Evolutionary conservation across 1,140 invertebrate genomes (phyloP).

Genomic region (Acromyrmex charruanus): DNA sequence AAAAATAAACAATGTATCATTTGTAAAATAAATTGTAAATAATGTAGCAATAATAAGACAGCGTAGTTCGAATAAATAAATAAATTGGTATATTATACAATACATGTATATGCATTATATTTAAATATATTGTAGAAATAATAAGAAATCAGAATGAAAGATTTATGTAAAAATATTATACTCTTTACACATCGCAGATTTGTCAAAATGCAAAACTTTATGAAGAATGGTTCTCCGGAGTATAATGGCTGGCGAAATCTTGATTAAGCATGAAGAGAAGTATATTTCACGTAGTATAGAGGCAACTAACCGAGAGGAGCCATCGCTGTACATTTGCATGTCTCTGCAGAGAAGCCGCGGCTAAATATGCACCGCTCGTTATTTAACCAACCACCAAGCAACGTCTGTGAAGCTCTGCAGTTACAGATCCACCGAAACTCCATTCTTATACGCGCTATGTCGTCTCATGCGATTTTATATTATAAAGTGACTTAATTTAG

Average conservation of each 20-base stretch:
- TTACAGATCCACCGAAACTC: conserved; percentile 57
- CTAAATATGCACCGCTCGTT: conserved; percentile 74
- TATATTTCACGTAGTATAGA: conserved; percentile 67
- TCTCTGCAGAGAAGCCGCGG: conserved; percentile 70
- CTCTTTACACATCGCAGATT: conserved; percentile 43
- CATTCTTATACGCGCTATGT: conserved; percentile 61
- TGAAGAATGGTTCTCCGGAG: conserved; percentile 56
- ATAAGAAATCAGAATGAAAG: conserved; percentile 2
- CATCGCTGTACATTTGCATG: conserved; percentile 73
- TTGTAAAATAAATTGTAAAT: neutral
- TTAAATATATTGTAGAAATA: conserved; percentile 9
- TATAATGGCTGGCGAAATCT: conserved; percentile 69
- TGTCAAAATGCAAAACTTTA: conserved; percentile 51
- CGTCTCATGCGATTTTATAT: conserved; percentile 55
- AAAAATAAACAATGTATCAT: neutral
- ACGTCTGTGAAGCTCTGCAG: conserved; percentile 61
- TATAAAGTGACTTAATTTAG: conserved; percentile 66
- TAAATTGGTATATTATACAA: neutral
- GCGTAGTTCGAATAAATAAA: neutral
- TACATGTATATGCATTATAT: neutral
- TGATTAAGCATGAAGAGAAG: conserved; percentile 72
- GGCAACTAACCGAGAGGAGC: conserved; percentile 69
- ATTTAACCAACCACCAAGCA: conserved; percentile 71
- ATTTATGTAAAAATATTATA: conserved; percentile 28
- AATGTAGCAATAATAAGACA: neutral